Percentiles rank a stretch among this genome's conserved stretches.
Evolutionary conservation across 2,797 vertebrate species (phyloP).

Genomic region (Macropodus opercularis): DNA sequence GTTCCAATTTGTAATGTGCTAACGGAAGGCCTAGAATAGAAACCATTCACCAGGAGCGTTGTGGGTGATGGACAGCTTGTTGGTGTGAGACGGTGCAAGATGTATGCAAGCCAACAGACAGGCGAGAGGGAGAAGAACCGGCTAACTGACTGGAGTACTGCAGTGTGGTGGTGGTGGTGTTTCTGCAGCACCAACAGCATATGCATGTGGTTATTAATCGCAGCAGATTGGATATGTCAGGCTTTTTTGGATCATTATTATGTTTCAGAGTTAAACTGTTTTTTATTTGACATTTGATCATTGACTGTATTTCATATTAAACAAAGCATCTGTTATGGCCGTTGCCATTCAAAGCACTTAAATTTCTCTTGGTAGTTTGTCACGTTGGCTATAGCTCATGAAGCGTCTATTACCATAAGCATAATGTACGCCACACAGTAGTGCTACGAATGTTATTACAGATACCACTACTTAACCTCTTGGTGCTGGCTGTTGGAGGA

Average conservation of each 20-base stretch:
- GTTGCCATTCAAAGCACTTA: slow-evolving; percentile 9
- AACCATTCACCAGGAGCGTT: slow-evolving; percentile 24
- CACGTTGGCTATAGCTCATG: slow-evolving; percentile 22
- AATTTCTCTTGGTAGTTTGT: slow-evolving; percentile 29
- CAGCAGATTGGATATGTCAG: not conserved
- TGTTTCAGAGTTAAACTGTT: no score
- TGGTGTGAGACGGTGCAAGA: slow-evolving; percentile 20
- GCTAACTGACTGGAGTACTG: no score
- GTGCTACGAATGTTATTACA: not conserved
- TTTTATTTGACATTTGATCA: not conserved
- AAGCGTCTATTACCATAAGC: slow-evolving; percentile 38
- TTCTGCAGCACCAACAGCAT: slow-evolving; percentile 7
- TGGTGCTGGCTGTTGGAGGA: slow-evolving; percentile 1
- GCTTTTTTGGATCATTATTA: no score
- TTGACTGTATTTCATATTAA: slow-evolving; percentile 3
- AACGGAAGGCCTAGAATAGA: not conserved
- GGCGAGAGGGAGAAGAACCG: slow-evolving; percentile 36
- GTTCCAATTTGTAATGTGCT: slow-evolving; percentile 5
- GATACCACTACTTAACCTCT: not conserved
- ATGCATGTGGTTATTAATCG: not conserved
- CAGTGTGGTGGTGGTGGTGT: not conserved
- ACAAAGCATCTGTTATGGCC: slow-evolving; percentile 16
- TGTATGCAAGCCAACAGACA: slow-evolving; percentile 29
- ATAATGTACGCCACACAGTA: slow-evolving; percentile 21
- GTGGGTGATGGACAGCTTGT: slow-evolving; percentile 57